Percentiles rank a stretch among this genome's conserved stretches.
These are phyloP conservation scores for Melozone crissalis DNA, from an alignment of 2,113 vertebrate species.

Conservation along the genomic window DNA sequence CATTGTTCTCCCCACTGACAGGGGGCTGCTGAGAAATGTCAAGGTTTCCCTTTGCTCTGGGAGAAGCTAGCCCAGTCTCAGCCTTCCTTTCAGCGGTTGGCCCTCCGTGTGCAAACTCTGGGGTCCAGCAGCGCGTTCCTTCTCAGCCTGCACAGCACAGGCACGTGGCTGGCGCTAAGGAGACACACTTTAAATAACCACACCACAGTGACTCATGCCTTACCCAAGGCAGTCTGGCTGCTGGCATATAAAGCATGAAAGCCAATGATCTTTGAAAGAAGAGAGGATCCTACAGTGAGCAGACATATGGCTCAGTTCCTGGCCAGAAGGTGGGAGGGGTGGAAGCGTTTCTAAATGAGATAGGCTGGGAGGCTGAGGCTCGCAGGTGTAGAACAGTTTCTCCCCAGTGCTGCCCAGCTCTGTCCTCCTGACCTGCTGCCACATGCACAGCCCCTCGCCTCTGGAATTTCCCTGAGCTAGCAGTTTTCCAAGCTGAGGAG, in stretches of 20 bases:
- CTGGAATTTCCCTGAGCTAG: not conserved
- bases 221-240: slow-evolving; percentile 39
- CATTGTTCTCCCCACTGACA: not conserved
- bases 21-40: not conserved
- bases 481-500: not conserved
- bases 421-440: not conserved
- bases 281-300: slow-evolving; percentile 24
- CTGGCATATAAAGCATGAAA: slow-evolving; percentile 11
- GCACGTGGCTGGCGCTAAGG: slow-evolving; percentile 23
- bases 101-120: fast-evolving
- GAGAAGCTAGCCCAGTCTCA: not conserved
- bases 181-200: slow-evolving; percentile 48
- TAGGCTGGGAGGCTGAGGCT: not conserved
- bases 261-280: slow-evolving; percentile 20
- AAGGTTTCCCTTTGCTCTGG: not conserved
- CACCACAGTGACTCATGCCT: slow-evolving; percentile 51
- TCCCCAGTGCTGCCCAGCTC: not conserved
- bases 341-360: not conserved
- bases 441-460: not conserved
- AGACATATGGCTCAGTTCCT: slow-evolving; percentile 55
- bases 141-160: not conserved
- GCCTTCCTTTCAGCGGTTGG: fast-evolving
- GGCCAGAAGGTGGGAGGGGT: slow-evolving; percentile 41
- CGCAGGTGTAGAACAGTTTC: not conserved
- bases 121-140: not conserved